phyloP scores from a whole-genome alignment of 2,113 vertebrate species.

The Coracopsis vasa region DNA sequence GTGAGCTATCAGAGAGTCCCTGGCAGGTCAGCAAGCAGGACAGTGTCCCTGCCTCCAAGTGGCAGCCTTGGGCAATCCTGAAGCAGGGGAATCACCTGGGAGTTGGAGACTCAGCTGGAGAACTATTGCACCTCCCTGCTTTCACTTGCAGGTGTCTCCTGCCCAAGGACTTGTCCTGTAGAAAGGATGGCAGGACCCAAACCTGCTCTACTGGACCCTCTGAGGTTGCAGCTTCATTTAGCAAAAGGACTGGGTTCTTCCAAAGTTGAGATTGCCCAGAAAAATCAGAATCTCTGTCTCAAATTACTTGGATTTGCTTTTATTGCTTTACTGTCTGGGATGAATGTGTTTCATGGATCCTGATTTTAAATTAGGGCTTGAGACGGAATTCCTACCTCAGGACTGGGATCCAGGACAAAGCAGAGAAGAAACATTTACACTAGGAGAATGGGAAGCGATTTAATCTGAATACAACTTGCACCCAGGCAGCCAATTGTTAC shows the following conservation, averaged over 20 bases:
- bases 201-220: not conserved
- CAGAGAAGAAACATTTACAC: not conserved
- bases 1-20: fast-evolving
- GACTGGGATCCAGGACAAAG: not conserved
- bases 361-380: not conserved
- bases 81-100: not conserved
- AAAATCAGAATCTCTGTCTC: not conserved
- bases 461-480: not conserved
- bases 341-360: not conserved
- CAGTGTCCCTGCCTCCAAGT: not conserved
- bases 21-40: not conserved
- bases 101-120: not conserved
- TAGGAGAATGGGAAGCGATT: not conserved
- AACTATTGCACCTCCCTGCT: not conserved
- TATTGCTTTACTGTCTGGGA: not conserved
- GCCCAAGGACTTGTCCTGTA: not conserved
- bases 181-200: not conserved
- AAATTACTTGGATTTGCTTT: not conserved
- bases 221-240: not conserved
- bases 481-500: not conserved
- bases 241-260: not conserved
- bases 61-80: not conserved
- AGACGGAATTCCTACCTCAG: not conserved
- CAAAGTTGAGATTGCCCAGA: not conserved
- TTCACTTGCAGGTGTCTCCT: not conserved